phyloP scores from a whole-genome alignment of 2,113 vertebrate genomes.

The Gambusia holbrooki region DNA sequence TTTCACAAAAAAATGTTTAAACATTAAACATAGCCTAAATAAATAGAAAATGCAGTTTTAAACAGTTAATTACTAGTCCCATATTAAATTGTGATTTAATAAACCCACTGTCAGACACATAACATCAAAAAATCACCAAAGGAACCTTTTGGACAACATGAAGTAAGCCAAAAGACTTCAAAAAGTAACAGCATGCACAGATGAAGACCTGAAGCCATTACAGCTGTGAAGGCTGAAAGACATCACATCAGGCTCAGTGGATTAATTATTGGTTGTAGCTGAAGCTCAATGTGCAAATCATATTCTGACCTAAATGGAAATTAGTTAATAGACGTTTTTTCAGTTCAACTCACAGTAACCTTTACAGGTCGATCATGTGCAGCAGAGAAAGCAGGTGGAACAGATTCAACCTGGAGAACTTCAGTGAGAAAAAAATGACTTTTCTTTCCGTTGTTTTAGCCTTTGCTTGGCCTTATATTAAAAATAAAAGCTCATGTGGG shows the following conservation, averaged over 20 bases:
- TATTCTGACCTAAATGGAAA: too few relatives aligned
- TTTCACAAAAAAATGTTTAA: neutral
- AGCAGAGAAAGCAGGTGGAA: neutral
- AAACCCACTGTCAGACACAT: too few relatives aligned
- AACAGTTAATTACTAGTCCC: neutral
- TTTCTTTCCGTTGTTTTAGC: neutral
- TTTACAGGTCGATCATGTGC: neutral
- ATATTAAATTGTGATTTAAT: too few relatives aligned
- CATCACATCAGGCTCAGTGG: too few relatives aligned
- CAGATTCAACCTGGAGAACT: neutral
- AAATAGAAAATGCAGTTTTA: neutral
- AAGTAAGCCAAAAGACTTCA: too few relatives aligned
- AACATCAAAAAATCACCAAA: too few relatives aligned
- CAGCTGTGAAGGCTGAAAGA: too few relatives aligned
- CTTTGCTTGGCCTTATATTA: slow-evolving; percentile 1
- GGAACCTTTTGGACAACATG: too few relatives aligned
- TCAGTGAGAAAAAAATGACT: neutral
- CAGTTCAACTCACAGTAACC: neutral
- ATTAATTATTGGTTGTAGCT: too few relatives aligned
- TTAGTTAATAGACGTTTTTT: neutral
- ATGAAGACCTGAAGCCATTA: too few relatives aligned
- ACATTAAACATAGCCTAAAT: neutral
- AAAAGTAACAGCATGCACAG: too few relatives aligned
- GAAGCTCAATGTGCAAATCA: too few relatives aligned
- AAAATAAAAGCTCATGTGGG: neutral